phyloP scores from a whole-genome alignment of 1,140 invertebrate genomes.

The Psix sp. region DNA sequence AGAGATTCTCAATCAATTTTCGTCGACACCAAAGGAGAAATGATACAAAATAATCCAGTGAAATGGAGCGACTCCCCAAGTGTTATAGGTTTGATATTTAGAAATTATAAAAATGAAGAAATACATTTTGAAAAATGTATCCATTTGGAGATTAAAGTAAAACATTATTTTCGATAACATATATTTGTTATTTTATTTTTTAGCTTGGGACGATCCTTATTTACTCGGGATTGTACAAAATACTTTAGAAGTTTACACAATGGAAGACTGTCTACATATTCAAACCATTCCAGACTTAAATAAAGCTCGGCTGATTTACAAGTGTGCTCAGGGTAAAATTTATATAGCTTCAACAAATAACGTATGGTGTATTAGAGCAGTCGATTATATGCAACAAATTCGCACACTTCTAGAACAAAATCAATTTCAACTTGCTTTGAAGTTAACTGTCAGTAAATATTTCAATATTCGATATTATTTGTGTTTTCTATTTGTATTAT shows the following conservation, averaged over 20 bases:
- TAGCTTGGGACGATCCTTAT: conserved; percentile 95
- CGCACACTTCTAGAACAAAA: conserved; percentile 89
- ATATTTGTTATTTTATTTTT: conserved; percentile 59
- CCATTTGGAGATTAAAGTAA: no score
- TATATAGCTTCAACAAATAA: conserved; percentile 91
- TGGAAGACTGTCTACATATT: conserved; percentile 82
- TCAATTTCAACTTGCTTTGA: conserved; percentile 95
- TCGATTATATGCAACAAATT: conserved; percentile 89
- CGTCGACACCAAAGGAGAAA: conserved; percentile 84
- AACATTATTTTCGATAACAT: no score
- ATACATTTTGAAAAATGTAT: no score
- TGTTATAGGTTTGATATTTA: conserved; percentile 80
- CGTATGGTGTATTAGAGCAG: conserved; percentile 89
- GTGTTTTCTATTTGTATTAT: not conserved
- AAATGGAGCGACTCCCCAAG: conserved; percentile 90
- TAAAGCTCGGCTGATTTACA: conserved; percentile 85
- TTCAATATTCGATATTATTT: conserved; percentile 40
- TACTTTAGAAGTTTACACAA: conserved; percentile 88
- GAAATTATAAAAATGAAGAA: no score
- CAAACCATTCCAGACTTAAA: conserved; percentile 77
- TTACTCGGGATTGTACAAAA: conserved; percentile 89
- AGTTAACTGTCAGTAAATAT: conserved; percentile 86
- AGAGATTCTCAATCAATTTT: conserved; percentile 91
- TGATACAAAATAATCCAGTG: conserved; percentile 83
- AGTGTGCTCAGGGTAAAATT: conserved; percentile 85